Base-by-base conservation (phyloP, 2,113 vertebrate genomes). In the Atrichornis clamosus region DNA sequence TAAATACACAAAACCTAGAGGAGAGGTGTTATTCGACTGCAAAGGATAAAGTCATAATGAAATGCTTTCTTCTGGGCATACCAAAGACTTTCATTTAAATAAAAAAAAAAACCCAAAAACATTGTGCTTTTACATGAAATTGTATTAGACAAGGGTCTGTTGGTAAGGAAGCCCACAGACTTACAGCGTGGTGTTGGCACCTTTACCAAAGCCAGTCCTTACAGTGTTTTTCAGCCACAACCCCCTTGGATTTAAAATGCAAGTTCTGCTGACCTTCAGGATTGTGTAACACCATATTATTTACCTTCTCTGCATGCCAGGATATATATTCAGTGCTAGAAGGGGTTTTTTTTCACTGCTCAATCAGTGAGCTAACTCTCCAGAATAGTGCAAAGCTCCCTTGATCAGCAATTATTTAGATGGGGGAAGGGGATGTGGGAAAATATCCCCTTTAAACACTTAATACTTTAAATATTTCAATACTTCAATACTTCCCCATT, bases 141-240 rank as follows among this genome's bases (percentile, higher is more conserved):
- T 47, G 2, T 44, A 33, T 37, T 47, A 72, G 11, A 49, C 26
- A 63, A 16, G 8, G 49, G 7, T 42, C 35, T 76, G 35, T 7
- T 83, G 47, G 55, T 56, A 77, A 28, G 63, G 49, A 28, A 33
- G 8, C 19, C 41, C 56, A 37, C 32, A 49, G 56, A 28, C 30
- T 50, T 35, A 7, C 24, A 37, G 42, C 0, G 1, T 11, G 13
- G 1, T 11, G 13, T 2, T 67, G 47, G 39, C 47, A 42, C 1
- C 35, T 67, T 41, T 64, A 44, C 41, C 17, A 59, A 3, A 27
- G 9, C 18, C 27, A 63, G 18, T 53, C 52, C 20, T 78, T 11
- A 14, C 10, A 14, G 20, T 4, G 28, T n/a, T 63, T 32, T 83
- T 85, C 75, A 86, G 30, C 5, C 46, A n/a, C n/a, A 32, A 11